Conservation (phyloP, 2,113 vertebrate species). For the Atherinomorus stipes region DNA sequence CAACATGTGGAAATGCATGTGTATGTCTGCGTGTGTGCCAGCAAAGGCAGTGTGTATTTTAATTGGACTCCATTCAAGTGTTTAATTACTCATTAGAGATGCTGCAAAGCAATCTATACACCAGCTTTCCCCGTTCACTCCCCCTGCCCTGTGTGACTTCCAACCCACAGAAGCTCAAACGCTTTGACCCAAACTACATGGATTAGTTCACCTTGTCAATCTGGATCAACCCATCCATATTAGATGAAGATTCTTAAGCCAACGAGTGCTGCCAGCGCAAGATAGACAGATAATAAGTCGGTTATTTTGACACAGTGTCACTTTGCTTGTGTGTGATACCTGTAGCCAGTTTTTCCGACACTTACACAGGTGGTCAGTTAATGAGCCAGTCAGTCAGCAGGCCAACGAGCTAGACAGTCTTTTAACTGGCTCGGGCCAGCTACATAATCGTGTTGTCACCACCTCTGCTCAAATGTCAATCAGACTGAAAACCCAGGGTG, state of each 20-base stretch:
- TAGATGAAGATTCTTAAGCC: constrained; percentile 56
- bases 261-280: constrained; percentile 23
- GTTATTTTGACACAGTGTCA: constrained; percentile 38
- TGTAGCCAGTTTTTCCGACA: constrained; percentile 14
- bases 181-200: constrained; percentile 73
- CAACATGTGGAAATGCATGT: constrained; percentile 18
- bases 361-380: constrained; percentile 23
- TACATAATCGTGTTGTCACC: constrained; percentile 16
- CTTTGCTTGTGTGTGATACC: constrained; percentile 37
- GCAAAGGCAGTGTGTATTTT: constrained; percentile 64
- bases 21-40: constrained; percentile 31
- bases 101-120: constrained; percentile 75
- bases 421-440: constrained; percentile 13
- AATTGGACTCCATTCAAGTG: constrained; percentile 81
- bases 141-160: constrained; percentile 52
- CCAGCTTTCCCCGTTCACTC: constrained; percentile 38
- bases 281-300: constrained; percentile 48
- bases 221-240: constrained; percentile 70
- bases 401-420: constrained; percentile 9
- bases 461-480: constrained; percentile 17
- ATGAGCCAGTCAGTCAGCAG: constrained; percentile 37
- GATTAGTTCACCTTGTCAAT: constrained; percentile 79
- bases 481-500: neutral
- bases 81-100: constrained; percentile 81
- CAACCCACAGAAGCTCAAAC: constrained; percentile 57